Evolutionary conservation across 2,113 vertebrate species (phyloP), one percentile per base, ranked within the genome.

Genomic region (Hirundichthys speculiger): DNA sequence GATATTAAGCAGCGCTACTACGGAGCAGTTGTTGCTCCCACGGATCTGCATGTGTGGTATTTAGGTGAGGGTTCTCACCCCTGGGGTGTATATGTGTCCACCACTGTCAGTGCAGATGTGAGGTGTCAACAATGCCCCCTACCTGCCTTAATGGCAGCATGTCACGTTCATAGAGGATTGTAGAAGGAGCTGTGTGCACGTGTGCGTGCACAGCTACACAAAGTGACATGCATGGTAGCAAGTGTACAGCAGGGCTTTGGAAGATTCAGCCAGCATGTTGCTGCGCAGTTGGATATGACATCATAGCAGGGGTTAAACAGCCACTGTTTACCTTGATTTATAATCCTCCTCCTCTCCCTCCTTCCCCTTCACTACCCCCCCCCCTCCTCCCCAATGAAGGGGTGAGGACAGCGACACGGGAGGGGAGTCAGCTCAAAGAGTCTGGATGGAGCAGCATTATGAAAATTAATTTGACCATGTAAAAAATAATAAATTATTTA

Each of bases 241-340:
- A 40, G 13, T 40, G 66, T 43, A 68, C 73, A 68, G 57, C 45
- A 39, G 60, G 27, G 72, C 41, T 71, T 47, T 69, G 68, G 74
- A 55, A 83, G 83, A 83, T 69, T 52, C 82, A 80, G 86, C 76
- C 87, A 85, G 82, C 81, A 62, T 82, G 87, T 72, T 34, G 75
- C 77, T 73, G 83, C 89, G 76, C 85, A 78, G 88, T 64, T 84
- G 86, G 88, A 87, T 85, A 90, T 87, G 86, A 86, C 86, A 89
- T 91, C 86, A 86, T 90, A 88, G 88, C 85, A 75, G 83, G 88
- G 84, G 83, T 90, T 91, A 90, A 92, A 91, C 84, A 86, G 88
- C 79, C 81, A 79, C 84, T 79, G 86, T 90, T 92, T 91, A 91
- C 87, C 87, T 87, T 92, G 85, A 92, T 92, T 91, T 91, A 90